These are phyloP conservation scores for Brevimyrus niger DNA, from an alignment of 2,113 vertebrate species.

Conservation along the genomic window DNA sequence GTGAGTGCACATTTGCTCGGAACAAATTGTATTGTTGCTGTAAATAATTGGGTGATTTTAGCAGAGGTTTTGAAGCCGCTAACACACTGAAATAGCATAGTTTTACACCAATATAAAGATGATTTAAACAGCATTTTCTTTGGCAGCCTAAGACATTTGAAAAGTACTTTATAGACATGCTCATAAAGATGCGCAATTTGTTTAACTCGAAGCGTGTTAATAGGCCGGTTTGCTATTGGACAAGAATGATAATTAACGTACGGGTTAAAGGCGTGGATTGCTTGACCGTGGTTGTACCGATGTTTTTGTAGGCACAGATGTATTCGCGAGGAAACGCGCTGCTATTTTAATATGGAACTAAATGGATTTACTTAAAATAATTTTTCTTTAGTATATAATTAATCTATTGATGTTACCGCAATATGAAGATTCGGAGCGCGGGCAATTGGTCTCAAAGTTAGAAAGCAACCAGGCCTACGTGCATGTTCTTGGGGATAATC, in stretches of 20 bases:
- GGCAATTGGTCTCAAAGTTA: background rate
- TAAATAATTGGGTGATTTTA: background rate
- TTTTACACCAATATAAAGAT: too few relatives aligned
- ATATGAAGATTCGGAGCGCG: background rate
- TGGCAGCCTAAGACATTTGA: background rate
- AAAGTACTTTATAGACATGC: background rate
- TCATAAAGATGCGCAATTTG: background rate
- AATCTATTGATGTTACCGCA: background rate
- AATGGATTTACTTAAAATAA: background rate
- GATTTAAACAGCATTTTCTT: background rate
- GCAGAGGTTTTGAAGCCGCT: background rate
- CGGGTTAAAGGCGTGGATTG: background rate
- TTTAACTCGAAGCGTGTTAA: background rate
- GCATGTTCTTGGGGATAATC: background rate
- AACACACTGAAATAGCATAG: too few relatives aligned
- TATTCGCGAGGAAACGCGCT: background rate
- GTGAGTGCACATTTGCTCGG: background rate
- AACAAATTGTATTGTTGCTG: background rate
- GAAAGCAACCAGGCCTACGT: background rate
- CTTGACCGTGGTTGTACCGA: background rate
- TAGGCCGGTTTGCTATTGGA: background rate
- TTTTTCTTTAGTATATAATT: background rate
- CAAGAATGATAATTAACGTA: background rate
- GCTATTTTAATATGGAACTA: background rate
- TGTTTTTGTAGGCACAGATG: background rate